phyloP scores from a whole-genome alignment of 2,888 invertebrate genomes.

The Hirtodrosophila cameraria region DNA sequence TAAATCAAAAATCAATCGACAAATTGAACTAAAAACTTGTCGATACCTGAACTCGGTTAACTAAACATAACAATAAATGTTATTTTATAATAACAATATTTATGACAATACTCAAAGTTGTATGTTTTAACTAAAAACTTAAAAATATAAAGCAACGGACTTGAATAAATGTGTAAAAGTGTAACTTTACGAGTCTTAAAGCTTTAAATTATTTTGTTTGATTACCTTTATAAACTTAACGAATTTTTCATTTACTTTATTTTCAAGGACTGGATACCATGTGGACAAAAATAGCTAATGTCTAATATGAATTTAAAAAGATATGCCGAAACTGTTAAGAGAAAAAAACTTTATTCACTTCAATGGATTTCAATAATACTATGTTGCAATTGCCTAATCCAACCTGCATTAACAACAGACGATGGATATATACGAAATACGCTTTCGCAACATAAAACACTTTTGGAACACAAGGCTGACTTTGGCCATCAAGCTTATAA shows the following conservation, averaged over 20 bases:
- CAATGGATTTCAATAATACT: conserved; percentile 59
- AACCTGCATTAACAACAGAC: conserved; percentile 44
- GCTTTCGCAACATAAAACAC: conserved; percentile 11
- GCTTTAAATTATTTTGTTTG: no score
- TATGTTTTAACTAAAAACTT: no score
- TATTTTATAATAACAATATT: no score
- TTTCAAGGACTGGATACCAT: conserved; percentile 67
- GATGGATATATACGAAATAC: conserved; percentile 19
- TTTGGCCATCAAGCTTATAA: conserved; percentile 92
- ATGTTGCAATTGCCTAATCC: conserved; percentile 52
- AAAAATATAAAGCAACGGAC: no score
- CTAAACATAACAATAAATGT: no score
- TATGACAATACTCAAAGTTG: no score
- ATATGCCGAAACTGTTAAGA: conserved; percentile 64
- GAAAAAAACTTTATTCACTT: conserved; percentile 49
- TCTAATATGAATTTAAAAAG: conserved; percentile 78
- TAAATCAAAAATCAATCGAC: no score
- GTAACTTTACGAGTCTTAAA: no score
- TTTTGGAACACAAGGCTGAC: conserved; percentile 38
- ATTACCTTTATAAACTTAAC: not conserved
- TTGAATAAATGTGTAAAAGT: no score
- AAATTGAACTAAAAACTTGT: no score
- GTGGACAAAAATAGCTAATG: conserved; percentile 61
- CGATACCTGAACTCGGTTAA: no score
- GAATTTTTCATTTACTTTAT: not conserved